phyloP scores from a whole-genome alignment of 92 coral and sea anemone genomes.

The Muricea muricata region DNA sequence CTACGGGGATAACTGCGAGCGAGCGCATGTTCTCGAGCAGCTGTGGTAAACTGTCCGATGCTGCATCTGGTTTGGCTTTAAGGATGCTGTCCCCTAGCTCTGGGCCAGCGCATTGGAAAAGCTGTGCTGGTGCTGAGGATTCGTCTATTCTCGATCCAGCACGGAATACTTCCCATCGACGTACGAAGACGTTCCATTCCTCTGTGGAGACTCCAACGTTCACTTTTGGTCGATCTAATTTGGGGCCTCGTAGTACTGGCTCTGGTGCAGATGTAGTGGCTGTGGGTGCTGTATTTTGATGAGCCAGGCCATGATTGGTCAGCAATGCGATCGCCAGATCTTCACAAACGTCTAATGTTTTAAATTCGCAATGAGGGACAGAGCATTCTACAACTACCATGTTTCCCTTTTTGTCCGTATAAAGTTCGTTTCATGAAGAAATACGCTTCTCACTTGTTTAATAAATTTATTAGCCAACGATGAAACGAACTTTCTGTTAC shows the following conservation, averaged over 20 bases:
- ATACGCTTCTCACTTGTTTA: too few relatives aligned
- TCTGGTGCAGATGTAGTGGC: too few relatives aligned
- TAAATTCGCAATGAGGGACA: too few relatives aligned
- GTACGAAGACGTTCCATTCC: slow-evolving; percentile 69
- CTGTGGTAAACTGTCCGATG: slow-evolving; percentile 24
- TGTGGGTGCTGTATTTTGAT: too few relatives aligned
- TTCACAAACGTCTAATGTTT: too few relatives aligned
- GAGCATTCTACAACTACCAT: too few relatives aligned
- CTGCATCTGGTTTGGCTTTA: slow-evolving; percentile 53
- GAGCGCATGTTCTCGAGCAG: slow-evolving; percentile 73
- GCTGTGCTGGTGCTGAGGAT: slow-evolving; percentile 70
- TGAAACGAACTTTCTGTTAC: too few relatives aligned
- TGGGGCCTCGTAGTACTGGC: slow-evolving; percentile 71
- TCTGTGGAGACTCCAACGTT: slow-evolving; percentile 65
- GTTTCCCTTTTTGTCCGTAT: too few relatives aligned
- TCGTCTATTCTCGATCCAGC: slow-evolving; percentile 67
- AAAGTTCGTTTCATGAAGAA: too few relatives aligned
- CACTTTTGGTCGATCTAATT: slow-evolving; percentile 66
- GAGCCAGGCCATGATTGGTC: too few relatives aligned
- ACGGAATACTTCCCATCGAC: slow-evolving; percentile 72
- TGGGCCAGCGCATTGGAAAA: slow-evolving; percentile 65
- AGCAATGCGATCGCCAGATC: too few relatives aligned
- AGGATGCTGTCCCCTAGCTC: slow-evolving; percentile 69
- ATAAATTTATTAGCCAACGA: too few relatives aligned
- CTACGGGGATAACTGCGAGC: slow-evolving; percentile 68